Percentiles rank a stretch among this genome's conserved stretches.
These are phyloP conservation scores for Numida meleagris DNA, from an alignment of 2,113 vertebrate genomes.

Conservation along the genomic window DNA sequence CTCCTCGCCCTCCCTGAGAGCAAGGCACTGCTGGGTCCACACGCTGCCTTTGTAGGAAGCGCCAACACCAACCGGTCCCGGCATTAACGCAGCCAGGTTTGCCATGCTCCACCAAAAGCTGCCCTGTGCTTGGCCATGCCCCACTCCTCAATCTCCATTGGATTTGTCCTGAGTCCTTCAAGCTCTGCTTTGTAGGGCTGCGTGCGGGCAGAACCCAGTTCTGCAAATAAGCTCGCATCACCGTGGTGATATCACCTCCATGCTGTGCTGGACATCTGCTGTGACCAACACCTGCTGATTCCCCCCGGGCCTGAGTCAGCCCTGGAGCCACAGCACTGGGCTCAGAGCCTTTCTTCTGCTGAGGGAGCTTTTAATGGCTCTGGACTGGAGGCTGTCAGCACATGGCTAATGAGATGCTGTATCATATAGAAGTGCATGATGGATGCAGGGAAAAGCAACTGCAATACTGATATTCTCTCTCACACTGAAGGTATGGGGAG, in stretches of 20 bases:
- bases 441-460: background rate
- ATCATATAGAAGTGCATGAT: rapidly evolving
- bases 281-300: background rate
- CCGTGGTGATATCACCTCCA: background rate
- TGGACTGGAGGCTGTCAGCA: background rate
- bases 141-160: background rate
- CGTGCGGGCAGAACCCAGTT: background rate
- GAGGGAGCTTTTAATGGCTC: background rate
- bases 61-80: background rate
- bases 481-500: background rate
- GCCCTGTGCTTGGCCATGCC: rapidly evolving
- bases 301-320: background rate
- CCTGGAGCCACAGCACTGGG: rapidly evolving
- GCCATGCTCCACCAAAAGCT: background rate
- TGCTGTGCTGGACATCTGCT: too few relatives aligned
- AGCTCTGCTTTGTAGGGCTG: rapidly evolving
- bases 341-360: background rate
- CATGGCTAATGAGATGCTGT: background rate
- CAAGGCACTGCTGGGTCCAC: background rate
- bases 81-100: too few relatives aligned
- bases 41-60: background rate
- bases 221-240: rapidly evolving
- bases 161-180: background rate
- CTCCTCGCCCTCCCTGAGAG: background rate
- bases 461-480: background rate